Evolutionary conservation across 2,797 vertebrate genomes (phyloP).

Genomic region (Gobio occitaniae): DNA sequence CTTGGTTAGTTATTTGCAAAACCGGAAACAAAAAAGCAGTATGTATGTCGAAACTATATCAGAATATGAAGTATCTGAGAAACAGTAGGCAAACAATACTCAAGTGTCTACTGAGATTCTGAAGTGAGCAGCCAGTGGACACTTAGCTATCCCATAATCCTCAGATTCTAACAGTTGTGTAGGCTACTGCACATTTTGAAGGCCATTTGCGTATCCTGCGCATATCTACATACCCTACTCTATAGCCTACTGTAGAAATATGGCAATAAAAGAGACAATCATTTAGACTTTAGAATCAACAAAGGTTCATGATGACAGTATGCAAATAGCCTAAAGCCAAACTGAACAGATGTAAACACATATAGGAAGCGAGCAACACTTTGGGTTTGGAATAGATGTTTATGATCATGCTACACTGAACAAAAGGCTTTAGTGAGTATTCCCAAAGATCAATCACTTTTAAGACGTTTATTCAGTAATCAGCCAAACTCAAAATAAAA

Average conservation of each 20-base stretch:
- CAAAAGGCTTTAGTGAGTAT: conserved; percentile 35
- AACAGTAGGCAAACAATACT: neutral
- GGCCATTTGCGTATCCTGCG: neutral
- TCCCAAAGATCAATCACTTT: conserved; percentile 39
- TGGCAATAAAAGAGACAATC: neutral
- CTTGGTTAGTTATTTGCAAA: neutral
- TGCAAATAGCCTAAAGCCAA: conserved; percentile 11
- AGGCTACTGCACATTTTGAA: neutral
- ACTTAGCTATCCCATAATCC: neutral
- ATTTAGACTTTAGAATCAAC: neutral
- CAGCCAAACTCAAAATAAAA: conserved; percentile 58
- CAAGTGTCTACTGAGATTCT: neutral
- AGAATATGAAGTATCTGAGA: neutral
- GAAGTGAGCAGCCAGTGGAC: neutral
- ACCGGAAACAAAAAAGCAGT: neutral
- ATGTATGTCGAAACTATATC: neutral
- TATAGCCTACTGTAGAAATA: neutral
- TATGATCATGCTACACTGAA: conserved; percentile 19
- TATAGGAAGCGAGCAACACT: conserved; percentile 9
- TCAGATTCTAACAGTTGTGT: neutral
- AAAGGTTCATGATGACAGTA: neutral
- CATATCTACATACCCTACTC: neutral
- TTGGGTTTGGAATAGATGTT: neutral
- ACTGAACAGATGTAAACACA: conserved; percentile 12
- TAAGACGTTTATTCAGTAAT: conserved; percentile 39